These are phyloP conservation scores for Agrenia bidenticulata DNA, from an alignment of 2,888 invertebrate species.

Conservation along the genomic window DNA sequence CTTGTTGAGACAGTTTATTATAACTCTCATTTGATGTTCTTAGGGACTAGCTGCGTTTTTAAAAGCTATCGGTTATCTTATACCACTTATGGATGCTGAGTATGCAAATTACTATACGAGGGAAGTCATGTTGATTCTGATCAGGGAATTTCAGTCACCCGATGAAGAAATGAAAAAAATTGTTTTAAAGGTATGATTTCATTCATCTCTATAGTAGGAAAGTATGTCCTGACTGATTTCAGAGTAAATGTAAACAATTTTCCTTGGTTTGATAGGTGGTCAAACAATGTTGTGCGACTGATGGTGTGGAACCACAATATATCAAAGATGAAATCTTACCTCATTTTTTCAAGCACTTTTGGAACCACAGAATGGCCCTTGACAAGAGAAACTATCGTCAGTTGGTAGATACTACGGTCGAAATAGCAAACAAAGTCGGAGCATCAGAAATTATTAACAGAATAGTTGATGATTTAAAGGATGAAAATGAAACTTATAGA, in stretches of 20 bases:
- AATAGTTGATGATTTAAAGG: slow-evolving; percentile 98
- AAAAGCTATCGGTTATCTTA: slow-evolving; percentile 98
- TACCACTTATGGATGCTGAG: slow-evolving; percentile 99
- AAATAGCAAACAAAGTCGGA: slow-evolving; percentile 99
- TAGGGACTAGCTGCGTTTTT: slow-evolving; percentile 98
- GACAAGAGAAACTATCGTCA: slow-evolving; percentile 97
- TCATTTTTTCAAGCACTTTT: slow-evolving; percentile 98
- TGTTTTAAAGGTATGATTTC: slow-evolving; percentile 81
- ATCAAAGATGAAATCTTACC: slow-evolving; percentile 99
- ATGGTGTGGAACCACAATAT: slow-evolving; percentile 99
- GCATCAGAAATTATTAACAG: slow-evolving; percentile 98
- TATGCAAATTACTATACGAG: slow-evolving; percentile 99
- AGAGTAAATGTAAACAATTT: too few relatives aligned
- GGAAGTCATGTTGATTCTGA: slow-evolving; percentile 98
- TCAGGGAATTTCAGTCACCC: slow-evolving; percentile 98
- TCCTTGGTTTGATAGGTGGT: slow-evolving; percentile 68
- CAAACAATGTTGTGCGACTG: slow-evolving; percentile 99
- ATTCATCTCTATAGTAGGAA: too few relatives aligned
- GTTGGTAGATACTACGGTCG: slow-evolving; percentile 98
- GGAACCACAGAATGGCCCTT: slow-evolving; percentile 99
- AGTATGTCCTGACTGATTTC: too few relatives aligned
- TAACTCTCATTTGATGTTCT: slow-evolving; percentile 8
- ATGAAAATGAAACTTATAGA: slow-evolving; percentile 98
- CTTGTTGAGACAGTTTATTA: neutral
- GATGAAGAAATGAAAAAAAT: slow-evolving; percentile 99